Evolutionary conservation across 1,140 invertebrate genomes (phyloP).

Genomic region (Lepidostoma basale): DNA sequence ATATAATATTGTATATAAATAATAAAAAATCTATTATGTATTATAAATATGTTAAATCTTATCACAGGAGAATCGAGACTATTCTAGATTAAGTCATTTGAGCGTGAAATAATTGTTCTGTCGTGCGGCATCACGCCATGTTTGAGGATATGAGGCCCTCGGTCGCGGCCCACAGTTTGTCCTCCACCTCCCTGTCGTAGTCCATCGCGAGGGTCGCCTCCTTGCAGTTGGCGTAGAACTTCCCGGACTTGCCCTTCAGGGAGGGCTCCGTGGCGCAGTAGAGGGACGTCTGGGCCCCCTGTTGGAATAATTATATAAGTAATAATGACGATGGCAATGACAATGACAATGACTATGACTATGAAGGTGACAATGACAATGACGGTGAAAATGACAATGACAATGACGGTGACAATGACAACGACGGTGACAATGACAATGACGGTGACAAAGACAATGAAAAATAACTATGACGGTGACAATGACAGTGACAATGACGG

Average conservation of each 20-base stretch:
- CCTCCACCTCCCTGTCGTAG: slow-evolving; percentile 65
- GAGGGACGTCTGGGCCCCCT: slow-evolving; percentile 78
- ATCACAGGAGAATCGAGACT: too few species aligned
- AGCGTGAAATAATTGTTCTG: too few species aligned
- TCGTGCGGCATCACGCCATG: background rate
- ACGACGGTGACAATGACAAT: too few species aligned
- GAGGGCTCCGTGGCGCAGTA: slow-evolving; percentile 74
- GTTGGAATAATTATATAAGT: too few species aligned
- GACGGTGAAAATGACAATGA: background rate
- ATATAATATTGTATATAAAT: too few species aligned
- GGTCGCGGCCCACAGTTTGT: slow-evolving; percentile 66
- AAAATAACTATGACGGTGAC: too few species aligned
- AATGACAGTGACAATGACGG: too few species aligned
- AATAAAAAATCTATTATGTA: too few species aligned
- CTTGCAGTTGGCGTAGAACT: slow-evolving; percentile 74
- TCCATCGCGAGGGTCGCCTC: slow-evolving; percentile 65
- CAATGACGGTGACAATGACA: background rate
- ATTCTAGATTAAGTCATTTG: too few species aligned
- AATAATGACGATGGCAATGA: background rate
- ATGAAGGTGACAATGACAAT: background rate
- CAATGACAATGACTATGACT: background rate
- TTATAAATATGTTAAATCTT: too few species aligned
- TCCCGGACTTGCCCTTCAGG: slow-evolving; percentile 67
- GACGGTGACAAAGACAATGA: too few species aligned
- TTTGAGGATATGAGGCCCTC: slow-evolving; percentile 9